These are phyloP conservation scores for Cotesia vestalis DNA, from an alignment of 1,140 invertebrate species.

Conservation along the genomic window DNA sequence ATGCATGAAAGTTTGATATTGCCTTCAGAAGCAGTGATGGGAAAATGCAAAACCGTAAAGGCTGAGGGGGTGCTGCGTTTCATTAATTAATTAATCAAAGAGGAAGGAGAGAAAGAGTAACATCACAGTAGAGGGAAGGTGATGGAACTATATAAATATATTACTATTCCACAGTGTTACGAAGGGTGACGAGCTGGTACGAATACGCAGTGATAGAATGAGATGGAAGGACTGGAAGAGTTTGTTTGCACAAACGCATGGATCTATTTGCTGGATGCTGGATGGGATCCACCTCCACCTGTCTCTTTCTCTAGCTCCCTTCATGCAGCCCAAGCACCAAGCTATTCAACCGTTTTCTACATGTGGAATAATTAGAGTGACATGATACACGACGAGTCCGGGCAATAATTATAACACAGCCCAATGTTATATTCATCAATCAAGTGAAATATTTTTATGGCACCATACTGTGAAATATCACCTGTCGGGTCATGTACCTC, in stretches of 20 bases:
- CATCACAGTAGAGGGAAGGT: background rate
- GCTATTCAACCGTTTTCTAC: slow-evolving; percentile 4
- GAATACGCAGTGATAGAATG: background rate
- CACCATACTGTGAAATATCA: background rate
- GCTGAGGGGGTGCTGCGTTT: background rate
- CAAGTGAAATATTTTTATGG: background rate
- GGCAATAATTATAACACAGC: background rate
- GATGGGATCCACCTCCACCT: background rate
- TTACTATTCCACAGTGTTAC: too few species aligned
- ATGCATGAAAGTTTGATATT: background rate
- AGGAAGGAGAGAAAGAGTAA: too few species aligned
- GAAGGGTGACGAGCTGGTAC: background rate
- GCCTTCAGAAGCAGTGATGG: background rate
- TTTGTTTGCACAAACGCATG: slow-evolving; percentile 1
- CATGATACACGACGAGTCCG: slow-evolving; percentile 3
- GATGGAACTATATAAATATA: too few species aligned
- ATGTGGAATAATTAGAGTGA: slow-evolving; percentile 17
- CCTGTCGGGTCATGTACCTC: slow-evolving; percentile 7
- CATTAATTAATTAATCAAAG: slow-evolving; percentile 26
- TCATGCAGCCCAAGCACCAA: background rate
- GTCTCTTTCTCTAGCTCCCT: too few species aligned
- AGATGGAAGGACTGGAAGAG: background rate
- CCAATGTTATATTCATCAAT: background rate
- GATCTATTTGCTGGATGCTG: background rate
- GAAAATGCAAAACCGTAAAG: slow-evolving; percentile 10